Evolutionary conservation across 2,113 vertebrate genomes (phyloP).

Genomic region (Osmerus eperlanus): DNA sequence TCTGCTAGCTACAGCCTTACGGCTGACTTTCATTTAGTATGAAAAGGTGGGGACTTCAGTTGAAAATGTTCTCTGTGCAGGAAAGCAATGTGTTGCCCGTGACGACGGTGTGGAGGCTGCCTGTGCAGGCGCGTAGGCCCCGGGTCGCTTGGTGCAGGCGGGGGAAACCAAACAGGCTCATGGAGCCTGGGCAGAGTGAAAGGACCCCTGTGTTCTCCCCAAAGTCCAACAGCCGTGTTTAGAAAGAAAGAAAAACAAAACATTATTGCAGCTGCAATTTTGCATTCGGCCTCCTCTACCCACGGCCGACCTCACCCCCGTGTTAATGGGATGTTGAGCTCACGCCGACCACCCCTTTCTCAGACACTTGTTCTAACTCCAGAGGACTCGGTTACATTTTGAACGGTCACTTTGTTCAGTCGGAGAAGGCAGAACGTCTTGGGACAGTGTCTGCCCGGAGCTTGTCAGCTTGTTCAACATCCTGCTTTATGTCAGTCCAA

Average conservation of each 20-base stretch:
- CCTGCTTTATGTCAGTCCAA: neutral
- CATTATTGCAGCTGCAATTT: conserved; percentile 70
- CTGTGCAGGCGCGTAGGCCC: conserved; percentile 24
- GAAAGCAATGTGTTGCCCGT: no score
- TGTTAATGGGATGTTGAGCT: conserved; percentile 40
- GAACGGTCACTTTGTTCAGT: conserved; percentile 1
- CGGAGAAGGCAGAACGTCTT: neutral
- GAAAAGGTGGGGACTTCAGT: neutral
- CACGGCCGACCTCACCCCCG: conserved; percentile 19
- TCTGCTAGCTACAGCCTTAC: neutral
- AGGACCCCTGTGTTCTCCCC: conserved; percentile 69
- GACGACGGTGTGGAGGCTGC: neutral
- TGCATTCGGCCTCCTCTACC: conserved; percentile 40
- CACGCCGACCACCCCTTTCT: conserved; percentile 13
- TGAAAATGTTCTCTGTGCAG: no score
- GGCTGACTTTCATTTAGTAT: neutral
- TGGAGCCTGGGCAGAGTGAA: conserved; percentile 62
- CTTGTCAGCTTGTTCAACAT: neutral
- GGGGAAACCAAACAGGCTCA: conserved; percentile 36
- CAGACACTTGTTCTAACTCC: neutral
- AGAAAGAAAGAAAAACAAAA: conserved; percentile 68
- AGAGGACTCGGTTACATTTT: conserved; percentile 18
- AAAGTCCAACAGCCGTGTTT: conserved; percentile 65
- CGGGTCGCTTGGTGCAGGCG: conserved; percentile 32
- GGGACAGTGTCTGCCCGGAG: neutral